phyloP scores from a whole-genome alignment of 2,888 invertebrate genomes.

The Cremastinae sp. region DNA sequence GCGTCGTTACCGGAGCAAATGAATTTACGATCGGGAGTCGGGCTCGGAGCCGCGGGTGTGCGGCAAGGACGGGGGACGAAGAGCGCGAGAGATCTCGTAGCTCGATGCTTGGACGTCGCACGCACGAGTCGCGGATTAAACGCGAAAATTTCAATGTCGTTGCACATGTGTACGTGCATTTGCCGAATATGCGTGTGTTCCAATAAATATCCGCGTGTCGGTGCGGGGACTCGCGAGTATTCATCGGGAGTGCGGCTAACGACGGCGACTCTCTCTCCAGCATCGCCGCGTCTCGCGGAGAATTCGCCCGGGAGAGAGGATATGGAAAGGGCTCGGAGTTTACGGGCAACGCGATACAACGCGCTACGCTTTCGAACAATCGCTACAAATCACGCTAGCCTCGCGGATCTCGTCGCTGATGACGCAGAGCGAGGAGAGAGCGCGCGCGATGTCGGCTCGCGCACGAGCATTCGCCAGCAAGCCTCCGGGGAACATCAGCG shows the following conservation, averaged over 20 bases:
- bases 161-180: conserved; percentile 1
- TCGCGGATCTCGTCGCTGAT: conserved; percentile 46
- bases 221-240: conserved; percentile 41
- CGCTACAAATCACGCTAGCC: conserved; percentile 68
- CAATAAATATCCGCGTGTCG: neutral
- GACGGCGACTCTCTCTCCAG: conserved; percentile 28
- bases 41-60: conserved; percentile 16
- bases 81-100: conserved; percentile 19
- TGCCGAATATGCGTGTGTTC: neutral
- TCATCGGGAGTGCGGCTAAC: conserved; percentile 49
- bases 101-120: conserved; percentile 34
- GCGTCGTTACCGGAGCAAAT: conserved; percentile 52
- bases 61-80: too few relatives aligned
- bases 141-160: neutral
- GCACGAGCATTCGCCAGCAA: conserved; percentile 67
- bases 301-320: conserved; percentile 32
- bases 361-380: conserved; percentile 67
- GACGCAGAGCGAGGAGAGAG: conserved; percentile 17
- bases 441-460: conserved; percentile 20
- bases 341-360: conserved; percentile 47
- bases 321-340: neutral
- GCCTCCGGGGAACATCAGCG: conserved; percentile 44
- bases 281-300: conserved; percentile 43
- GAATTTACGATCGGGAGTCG: conserved; percentile 52
- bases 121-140: conserved; percentile 14